These are phyloP conservation scores for Morpho achilles DNA, from an alignment of 2,888 invertebrate species.

Conservation along the genomic window DNA sequence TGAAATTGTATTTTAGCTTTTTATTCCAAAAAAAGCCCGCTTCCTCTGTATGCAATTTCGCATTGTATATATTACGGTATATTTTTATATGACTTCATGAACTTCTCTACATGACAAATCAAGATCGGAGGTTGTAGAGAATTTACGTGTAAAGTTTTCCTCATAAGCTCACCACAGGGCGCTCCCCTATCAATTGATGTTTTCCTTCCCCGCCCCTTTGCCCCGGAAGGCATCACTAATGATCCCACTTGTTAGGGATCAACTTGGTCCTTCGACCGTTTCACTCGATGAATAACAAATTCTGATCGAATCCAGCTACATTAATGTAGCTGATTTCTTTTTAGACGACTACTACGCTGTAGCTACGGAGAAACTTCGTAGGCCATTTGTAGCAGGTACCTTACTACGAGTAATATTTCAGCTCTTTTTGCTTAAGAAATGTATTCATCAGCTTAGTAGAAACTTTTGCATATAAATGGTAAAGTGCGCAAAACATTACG, in stretches of 20 bases:
- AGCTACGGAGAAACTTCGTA: conserved; percentile 13
- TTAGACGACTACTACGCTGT: too few species aligned
- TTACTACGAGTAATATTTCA: too few species aligned
- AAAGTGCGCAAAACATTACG: too few species aligned
- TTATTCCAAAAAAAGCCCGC: too few species aligned
- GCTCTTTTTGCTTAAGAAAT: too few species aligned
- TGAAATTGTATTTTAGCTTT: too few species aligned
- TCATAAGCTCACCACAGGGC: conserved; percentile 67
- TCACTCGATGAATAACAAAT: conserved; percentile 74
- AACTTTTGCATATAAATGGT: too few species aligned
- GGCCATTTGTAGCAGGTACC: conserved; percentile 23
- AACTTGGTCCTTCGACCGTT: conserved; percentile 69
- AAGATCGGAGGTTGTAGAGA: conserved; percentile 41
- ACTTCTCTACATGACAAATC: conserved; percentile 36
- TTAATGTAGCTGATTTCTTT: conserved; percentile 33
- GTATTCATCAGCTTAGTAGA: too few species aligned
- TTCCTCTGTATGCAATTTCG: conserved; percentile 1
- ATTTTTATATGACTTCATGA: conserved; percentile 45
- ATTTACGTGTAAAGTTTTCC: conserved; percentile 73
- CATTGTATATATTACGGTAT: neutral
- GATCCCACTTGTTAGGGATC: conserved; percentile 77
- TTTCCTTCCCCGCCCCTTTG: conserved; percentile 30
- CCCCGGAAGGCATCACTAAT: conserved; percentile 59
- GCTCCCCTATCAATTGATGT: conserved; percentile 74
- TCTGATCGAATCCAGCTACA: conserved; percentile 58